Base-by-base conservation (phyloP, 2,113 vertebrate genomes). In the Ptilonorhynchus violaceus region DNA sequence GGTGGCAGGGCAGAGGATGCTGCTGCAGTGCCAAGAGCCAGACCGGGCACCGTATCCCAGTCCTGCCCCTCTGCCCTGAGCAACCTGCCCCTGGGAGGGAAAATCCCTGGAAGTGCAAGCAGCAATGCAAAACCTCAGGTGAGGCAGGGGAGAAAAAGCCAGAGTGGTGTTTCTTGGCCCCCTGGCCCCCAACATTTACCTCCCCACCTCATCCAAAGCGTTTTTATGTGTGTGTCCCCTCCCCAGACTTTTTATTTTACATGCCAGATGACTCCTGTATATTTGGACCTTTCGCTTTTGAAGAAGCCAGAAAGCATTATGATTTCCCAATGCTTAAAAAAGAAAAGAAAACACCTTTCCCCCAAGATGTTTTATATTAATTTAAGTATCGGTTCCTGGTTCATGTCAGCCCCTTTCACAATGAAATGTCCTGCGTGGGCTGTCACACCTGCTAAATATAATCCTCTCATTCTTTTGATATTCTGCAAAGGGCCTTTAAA, bases 361-460 rank as follows among this genome's bases (percentile, higher is more conserved):
- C 92, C 94, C 93, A 94, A 98, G 97, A 98, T 98, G 98, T 97
- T 98, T 98, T 96, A 85, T 97, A 98, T 98, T 98, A 98, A 98
- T 98, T 98, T 98, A 98, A 98, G 97, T 97, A 96, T 98, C 89
- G 96, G 97, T 98, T 97, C 92, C 98, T 98, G 98, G 98, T 97
- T 98, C 98, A 96, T 97, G 97, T 98, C 98, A 98, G 94, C 87
- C 90, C 96, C 93, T 96, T 97, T 96, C 33, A 91, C 98, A 97
- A 96, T 96, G 96, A 97, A 98, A 98, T 96, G 97, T 97, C 97
- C 93, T 97, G 96, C 64, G 66, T 97, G 94, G 95, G 88, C 94
- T 97, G 97, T 98, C 98, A 98, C 98, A 98, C 98, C 98, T 98
- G 98, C 97, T 98, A 98, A 98, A 98, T 98, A 98, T 98, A 98